Percentiles rank a stretch among this genome's conserved stretches.
These are phyloP conservation scores for Empidonax traillii DNA, from an alignment of 2,113 vertebrate genomes.

Conservation along the genomic window DNA sequence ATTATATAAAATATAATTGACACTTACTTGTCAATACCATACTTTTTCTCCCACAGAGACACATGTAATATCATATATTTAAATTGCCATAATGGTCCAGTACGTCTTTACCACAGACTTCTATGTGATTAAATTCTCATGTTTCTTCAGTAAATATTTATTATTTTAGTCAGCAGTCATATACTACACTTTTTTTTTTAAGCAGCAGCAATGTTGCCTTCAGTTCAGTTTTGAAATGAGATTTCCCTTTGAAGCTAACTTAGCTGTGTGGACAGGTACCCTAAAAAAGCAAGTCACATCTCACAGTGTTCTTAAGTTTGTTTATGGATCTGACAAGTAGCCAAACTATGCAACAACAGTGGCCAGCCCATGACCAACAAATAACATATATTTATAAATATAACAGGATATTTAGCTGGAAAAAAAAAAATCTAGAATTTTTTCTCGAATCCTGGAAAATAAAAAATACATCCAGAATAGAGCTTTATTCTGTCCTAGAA, in stretches of 20 bases:
- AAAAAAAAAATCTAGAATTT: not conserved
- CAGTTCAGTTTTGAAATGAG: not conserved
- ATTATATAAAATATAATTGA: too few relatives aligned
- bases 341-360: not conserved
- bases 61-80: constrained; percentile 4
- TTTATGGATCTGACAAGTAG: not conserved
- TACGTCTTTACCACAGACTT: not conserved
- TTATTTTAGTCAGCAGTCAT: constrained; percentile 34
- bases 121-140: constrained; percentile 16
- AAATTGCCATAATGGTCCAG: not conserved
- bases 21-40: not conserved
- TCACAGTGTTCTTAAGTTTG: not conserved
- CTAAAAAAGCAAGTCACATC: not conserved
- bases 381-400: not conserved
- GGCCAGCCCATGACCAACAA: not conserved
- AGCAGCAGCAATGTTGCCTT: not conserved
- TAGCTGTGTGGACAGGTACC: not conserved
- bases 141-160: not conserved
- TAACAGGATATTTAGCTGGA: not conserved
- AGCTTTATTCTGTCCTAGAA: not conserved
- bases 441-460: not conserved
- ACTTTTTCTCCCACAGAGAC: not conserved
- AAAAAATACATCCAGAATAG: not conserved
- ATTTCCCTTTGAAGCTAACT: constrained; percentile 1
- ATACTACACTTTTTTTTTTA: not conserved